Percentiles rank a stretch among this genome's conserved stretches.
Conservation (phyloP, 2,113 vertebrate species). For the Chionomys nivalis region DNA sequence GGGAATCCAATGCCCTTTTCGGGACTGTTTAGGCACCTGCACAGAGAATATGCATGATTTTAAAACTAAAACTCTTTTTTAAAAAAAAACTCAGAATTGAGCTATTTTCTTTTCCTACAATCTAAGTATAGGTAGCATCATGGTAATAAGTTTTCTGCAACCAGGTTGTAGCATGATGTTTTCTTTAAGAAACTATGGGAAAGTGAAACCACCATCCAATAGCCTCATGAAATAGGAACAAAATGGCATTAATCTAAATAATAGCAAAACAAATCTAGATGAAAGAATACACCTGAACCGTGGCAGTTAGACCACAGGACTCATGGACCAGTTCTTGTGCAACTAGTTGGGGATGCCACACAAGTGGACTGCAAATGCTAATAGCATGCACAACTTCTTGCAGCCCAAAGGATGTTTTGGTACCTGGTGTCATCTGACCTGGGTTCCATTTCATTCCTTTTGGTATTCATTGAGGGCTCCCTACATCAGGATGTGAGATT, state of each 20-base stretch:
- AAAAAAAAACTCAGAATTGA: not conserved
- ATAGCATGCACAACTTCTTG: too few species aligned
- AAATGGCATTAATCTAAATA: not conserved
- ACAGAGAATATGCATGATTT: not conserved
- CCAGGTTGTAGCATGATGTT: not conserved
- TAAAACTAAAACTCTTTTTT: not conserved
- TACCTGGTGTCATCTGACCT: not conserved
- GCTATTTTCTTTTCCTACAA: not conserved
- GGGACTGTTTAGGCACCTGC: not conserved
- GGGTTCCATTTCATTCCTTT: not conserved
- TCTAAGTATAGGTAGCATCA: not conserved
- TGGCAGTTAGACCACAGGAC: not conserved
- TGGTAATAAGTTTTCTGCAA: not conserved
- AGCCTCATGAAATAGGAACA: not conserved
- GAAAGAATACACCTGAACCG: not conserved
- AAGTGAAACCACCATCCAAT: not conserved
- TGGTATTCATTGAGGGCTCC: not conserved
- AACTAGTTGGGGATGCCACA: not conserved
- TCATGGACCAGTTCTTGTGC: not conserved
- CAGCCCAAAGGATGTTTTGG: not conserved
- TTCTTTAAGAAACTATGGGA: not conserved
- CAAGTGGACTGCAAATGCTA: not conserved
- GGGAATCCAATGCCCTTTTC: not conserved
- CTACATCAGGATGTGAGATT: not conserved
- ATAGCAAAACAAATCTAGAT: not conserved